Conservation (phyloP, 2,888 invertebrate genomes). For the Lathronympha strigana region DNA sequence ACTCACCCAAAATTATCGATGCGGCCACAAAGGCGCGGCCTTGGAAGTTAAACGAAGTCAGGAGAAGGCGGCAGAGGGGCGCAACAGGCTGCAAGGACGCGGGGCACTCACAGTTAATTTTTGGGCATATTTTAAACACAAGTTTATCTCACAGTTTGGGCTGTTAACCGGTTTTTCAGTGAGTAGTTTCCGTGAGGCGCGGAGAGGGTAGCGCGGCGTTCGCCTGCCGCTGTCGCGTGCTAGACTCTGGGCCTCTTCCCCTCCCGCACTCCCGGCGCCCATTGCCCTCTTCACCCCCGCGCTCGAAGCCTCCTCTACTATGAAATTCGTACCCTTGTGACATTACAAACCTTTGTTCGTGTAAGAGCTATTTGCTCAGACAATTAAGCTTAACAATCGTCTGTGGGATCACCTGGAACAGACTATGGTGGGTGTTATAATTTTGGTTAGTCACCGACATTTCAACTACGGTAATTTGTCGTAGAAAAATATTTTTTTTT, state of each 20-base stretch:
- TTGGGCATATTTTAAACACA: conserved; percentile 67
- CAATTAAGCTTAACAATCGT: conserved; percentile 36
- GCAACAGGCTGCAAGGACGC: conserved; percentile 64
- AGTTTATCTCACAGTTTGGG: conserved; percentile 60
- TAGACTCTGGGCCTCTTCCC: conserved; percentile 64
- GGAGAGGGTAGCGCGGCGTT: conserved; percentile 69
- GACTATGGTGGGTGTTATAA: conserved; percentile 1
- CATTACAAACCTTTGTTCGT: conserved; percentile 80
- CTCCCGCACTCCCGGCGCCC: conserved; percentile 51
- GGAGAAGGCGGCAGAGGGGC: conserved; percentile 49
- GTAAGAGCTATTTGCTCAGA: conserved; percentile 53
- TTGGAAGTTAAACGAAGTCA: conserved; percentile 46
- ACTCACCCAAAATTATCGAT: conserved; percentile 66
- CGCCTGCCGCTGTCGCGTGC: conserved; percentile 75
- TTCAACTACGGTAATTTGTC: too few species aligned
- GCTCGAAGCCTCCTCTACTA: conserved; percentile 72
- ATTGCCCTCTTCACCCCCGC: conserved; percentile 52
- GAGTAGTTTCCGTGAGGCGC: conserved; percentile 50
- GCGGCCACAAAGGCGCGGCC: conserved; percentile 58
- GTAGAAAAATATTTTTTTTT: too few species aligned
- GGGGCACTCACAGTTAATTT: conserved; percentile 59
- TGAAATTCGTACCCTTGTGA: conserved; percentile 78
- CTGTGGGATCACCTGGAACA: conserved; percentile 23
- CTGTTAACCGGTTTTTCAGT: conserved; percentile 50
- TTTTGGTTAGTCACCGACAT: conserved; percentile 9